Conservation (phyloP, 2,888 invertebrate genomes). For the Acrobasis suavella region DNA sequence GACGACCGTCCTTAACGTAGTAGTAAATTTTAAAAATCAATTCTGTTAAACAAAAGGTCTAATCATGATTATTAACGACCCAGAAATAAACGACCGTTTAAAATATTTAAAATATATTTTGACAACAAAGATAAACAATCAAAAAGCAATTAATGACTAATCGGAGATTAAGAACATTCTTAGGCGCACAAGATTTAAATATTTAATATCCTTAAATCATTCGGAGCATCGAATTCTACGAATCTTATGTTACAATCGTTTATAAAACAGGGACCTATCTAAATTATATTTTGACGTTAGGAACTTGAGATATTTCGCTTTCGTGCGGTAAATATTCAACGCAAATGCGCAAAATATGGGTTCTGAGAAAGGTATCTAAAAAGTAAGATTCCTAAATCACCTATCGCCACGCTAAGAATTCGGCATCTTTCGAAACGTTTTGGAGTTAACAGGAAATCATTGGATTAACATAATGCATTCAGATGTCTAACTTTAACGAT, state of each 20-base stretch:
- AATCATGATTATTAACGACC: not conserved
- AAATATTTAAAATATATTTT: conserved; percentile 4
- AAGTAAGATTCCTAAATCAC: conserved; percentile 49
- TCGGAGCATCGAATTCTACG: conserved; percentile 56
- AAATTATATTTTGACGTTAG: conserved; percentile 70
- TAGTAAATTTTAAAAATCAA: not conserved
- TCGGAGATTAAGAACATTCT: conserved; percentile 58
- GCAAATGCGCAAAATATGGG: conserved; percentile 58
- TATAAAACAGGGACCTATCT: conserved; percentile 59
- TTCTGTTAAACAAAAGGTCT: not conserved
- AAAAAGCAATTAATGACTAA: conserved; percentile 68
- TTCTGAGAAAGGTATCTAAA: conserved; percentile 57
- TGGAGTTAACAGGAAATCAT: conserved; percentile 66
- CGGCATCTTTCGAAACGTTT: conserved; percentile 40
- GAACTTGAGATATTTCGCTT: conserved; percentile 59
- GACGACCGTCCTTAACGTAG: no score
- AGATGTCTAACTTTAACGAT: conserved; percentile 44
- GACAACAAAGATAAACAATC: conserved; percentile 55
- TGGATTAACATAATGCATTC: conserved; percentile 73
- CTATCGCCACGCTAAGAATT: conserved; percentile 63
- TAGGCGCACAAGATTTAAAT: conserved; percentile 47
- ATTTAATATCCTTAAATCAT: conserved; percentile 70
- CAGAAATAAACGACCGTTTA: not conserved
- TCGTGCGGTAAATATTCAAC: conserved; percentile 63
- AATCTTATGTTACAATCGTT: conserved; percentile 62